Evolutionary conservation across 2,888 invertebrate genomes (phyloP).

Genomic region (Fabriciana adippe): DNA sequence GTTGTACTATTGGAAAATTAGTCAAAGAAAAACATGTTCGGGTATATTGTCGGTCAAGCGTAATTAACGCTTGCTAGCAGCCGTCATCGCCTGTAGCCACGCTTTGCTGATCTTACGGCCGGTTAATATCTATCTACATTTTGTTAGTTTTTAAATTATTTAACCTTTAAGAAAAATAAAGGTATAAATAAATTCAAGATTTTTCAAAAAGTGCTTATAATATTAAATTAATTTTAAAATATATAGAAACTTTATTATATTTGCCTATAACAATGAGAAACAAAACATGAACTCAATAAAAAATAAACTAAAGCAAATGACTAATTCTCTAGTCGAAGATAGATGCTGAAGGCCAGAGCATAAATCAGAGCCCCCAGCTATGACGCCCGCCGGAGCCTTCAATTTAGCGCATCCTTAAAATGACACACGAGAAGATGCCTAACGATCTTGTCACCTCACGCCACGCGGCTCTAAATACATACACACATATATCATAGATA

Average conservation of each 20-base stretch:
- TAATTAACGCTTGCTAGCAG: constrained; percentile 68
- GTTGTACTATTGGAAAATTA: constrained; percentile 9
- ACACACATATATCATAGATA: constrained; percentile 29
- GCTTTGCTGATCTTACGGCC: constrained; percentile 48
- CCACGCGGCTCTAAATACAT: constrained; percentile 30
- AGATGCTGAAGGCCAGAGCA: constrained; percentile 60
- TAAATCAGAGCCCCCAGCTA: constrained; percentile 80
- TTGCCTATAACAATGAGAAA: background rate
- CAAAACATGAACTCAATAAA: constrained; percentile 45
- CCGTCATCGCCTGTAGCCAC: constrained; percentile 66
- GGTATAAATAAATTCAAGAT: too few species aligned
- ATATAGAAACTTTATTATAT: too few species aligned
- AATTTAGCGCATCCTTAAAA: constrained; percentile 83
- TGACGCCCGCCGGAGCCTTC: constrained; percentile 78
- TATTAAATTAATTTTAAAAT: too few species aligned
- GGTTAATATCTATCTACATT: constrained; percentile 19
- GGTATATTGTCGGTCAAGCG: constrained; percentile 52
- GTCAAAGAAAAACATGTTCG: constrained; percentile 30
- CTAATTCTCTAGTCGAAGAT: constrained; percentile 74
- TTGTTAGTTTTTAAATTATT: constrained; percentile 1
- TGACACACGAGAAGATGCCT: constrained; percentile 80
- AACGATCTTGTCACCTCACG: constrained; percentile 58
- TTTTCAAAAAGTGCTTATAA: too few species aligned
- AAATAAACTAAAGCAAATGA: constrained; percentile 79
- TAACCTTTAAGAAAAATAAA: too few species aligned